Evolutionary conservation across 2,113 vertebrate genomes (phyloP).

Genomic region (Phaetusa simplex): DNA sequence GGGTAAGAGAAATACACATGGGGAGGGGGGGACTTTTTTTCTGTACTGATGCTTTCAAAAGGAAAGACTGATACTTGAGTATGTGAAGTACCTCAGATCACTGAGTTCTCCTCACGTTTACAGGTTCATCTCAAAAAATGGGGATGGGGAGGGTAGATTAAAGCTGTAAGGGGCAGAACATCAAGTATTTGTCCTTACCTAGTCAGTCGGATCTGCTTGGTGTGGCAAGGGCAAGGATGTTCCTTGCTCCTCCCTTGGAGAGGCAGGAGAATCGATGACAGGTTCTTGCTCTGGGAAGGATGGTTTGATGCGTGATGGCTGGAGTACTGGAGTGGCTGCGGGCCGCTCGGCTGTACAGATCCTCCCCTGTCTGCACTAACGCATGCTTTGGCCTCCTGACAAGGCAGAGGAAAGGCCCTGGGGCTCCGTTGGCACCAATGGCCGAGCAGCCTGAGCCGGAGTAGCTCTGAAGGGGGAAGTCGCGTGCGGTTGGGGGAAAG

Average conservation of each 20-base stretch:
- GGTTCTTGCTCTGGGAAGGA: background rate
- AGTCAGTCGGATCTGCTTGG: background rate
- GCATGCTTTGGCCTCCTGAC: background rate
- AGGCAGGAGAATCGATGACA: background rate
- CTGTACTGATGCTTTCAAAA: conserved; percentile 73
- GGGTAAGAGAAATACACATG: conserved; percentile 23
- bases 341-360: background rate
- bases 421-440: background rate
- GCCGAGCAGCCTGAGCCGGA: background rate
- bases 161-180: conserved; percentile 28
- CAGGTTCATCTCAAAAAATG: conserved; percentile 81
- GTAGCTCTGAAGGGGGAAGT: background rate
- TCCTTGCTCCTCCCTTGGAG: background rate
- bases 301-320: background rate
- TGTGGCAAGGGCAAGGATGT: background rate
- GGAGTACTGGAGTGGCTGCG: background rate
- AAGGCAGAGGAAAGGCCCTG: background rate
- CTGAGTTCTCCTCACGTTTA: conserved; percentile 80
- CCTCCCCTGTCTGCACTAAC: background rate
- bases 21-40: conserved; percentile 47
- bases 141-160: conserved; percentile 44
- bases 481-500: background rate
- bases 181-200: background rate
- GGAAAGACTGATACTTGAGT: conserved; percentile 80
- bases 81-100: conserved; percentile 85